Conservation (phyloP, 2,113 vertebrate genomes). For the Xiphias gladius region DNA sequence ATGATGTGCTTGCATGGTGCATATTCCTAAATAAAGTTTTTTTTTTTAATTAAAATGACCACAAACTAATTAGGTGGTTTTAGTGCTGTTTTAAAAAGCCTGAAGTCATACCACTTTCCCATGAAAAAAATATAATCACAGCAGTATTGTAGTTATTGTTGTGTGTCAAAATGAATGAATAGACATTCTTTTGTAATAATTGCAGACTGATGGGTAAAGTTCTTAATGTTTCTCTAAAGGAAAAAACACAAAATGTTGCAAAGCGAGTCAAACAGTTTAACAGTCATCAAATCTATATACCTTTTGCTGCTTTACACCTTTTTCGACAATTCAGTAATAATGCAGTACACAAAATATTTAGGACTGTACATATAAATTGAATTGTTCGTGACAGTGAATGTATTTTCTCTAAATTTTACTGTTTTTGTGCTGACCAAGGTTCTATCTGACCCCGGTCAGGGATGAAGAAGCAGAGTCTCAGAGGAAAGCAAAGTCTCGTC, state of each 20-base stretch:
- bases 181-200: not conserved
- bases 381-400: not conserved
- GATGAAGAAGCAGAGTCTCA: constrained; percentile 96
- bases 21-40: too few species aligned
- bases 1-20: too few species aligned
- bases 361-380: not conserved
- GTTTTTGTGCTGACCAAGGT: constrained; percentile 52
- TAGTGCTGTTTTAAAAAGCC: too few species aligned
- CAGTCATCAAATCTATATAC: not conserved
- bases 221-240: not conserved
- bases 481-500: constrained; percentile 93
- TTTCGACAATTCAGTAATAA: not conserved
- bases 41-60: too few species aligned
- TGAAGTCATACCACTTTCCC: not conserved
- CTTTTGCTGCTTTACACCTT: not conserved
- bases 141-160: not conserved
- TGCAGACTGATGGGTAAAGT: not conserved
- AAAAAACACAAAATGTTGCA: not conserved
- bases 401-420: not conserved
- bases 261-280: not conserved
- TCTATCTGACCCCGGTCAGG: constrained; percentile 88
- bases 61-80: too few species aligned
- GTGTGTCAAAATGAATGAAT: not conserved
- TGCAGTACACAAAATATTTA: not conserved
- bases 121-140: not conserved